phyloP scores from a whole-genome alignment of 2,888 invertebrate species.

The Conistra vaccinii region DNA sequence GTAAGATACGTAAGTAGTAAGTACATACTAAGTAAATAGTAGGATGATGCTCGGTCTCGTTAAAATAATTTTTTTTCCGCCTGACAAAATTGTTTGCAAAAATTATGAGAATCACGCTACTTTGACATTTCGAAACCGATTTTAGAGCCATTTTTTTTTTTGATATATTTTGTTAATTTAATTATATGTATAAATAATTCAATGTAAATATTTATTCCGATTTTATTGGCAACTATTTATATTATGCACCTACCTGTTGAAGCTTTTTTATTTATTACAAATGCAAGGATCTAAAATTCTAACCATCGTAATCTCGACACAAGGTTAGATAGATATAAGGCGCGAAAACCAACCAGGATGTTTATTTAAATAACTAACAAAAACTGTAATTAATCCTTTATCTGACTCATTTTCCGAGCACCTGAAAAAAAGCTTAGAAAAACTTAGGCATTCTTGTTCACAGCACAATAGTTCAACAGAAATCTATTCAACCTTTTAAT shows the following conservation, averaged over 20 bases:
- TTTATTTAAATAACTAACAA: conserved; percentile 11
- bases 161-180: not conserved
- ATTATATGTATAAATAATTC: too few species aligned
- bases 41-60: not conserved
- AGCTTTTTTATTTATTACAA: not conserved
- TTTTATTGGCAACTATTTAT: not conserved
- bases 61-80: too few species aligned
- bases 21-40: not conserved
- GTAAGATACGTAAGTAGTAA: not conserved
- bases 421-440: not conserved
- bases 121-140: not conserved
- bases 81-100: not conserved
- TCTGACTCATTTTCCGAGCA: not conserved
- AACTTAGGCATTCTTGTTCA: not conserved
- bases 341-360: conserved; percentile 7
- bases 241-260: not conserved
- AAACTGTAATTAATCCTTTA: conserved; percentile 5
- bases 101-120: conserved; percentile 13
- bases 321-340: conserved; percentile 3
- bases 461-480: not conserved
- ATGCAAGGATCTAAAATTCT: not conserved
- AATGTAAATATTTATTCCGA: not conserved
- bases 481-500: conserved; percentile 2
- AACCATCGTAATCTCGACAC: not conserved
- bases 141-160: not conserved